Evolutionary conservation across 2,797 vertebrate genomes (phyloP), one percentile per base, ranked within the genome.

Genomic region (Dendrocincla fuliginosa): DNA sequence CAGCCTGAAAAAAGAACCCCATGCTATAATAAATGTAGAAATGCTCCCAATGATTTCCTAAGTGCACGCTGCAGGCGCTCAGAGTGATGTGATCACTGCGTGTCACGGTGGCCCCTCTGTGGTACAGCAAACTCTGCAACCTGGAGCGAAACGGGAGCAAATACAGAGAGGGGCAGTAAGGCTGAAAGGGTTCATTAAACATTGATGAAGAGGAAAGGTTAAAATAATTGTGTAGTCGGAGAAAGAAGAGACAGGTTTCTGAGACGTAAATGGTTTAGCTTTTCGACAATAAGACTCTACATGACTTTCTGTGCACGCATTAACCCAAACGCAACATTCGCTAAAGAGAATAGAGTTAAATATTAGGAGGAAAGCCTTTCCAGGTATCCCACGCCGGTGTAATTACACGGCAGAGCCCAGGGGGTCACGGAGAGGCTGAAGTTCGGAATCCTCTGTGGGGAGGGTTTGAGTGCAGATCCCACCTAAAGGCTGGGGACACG

Each of bases 61-160:
- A 92, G 53, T 27, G 35, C 20, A 25, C 0, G 3, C 35, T 87
- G 73, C 64, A 90, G 74, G 61, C 73, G 53, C 39, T 85, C 49
- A 13, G 64, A 61, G 61, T 7, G 80, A 65, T n/a, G 50, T 14
- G 55, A 93, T 52, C 83, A 47, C 55, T 81, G 9, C 7, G 2
- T 16, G 23, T 71, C 78, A 69, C 0, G 1, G 11, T 27, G 8
- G 85, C 61, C 88, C 4, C 57, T 50, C 9, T 0, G 1, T 3
- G 28, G 49, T 59, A 49, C 5, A 10, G 64, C 27, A 64, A 83
- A 88, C 49, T 28, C 8, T 4, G 42, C 57, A 80, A 88, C 3
- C 6, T 0, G 20, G 3, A 69, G 33, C 17, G 71, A 32, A 70
- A 88, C 6, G 13, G 46, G 25, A 84, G 7, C 4, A 18, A 75